Evolutionary conservation across 2,888 invertebrate genomes (phyloP).

Genomic region (Pseudococcus viburni): DNA sequence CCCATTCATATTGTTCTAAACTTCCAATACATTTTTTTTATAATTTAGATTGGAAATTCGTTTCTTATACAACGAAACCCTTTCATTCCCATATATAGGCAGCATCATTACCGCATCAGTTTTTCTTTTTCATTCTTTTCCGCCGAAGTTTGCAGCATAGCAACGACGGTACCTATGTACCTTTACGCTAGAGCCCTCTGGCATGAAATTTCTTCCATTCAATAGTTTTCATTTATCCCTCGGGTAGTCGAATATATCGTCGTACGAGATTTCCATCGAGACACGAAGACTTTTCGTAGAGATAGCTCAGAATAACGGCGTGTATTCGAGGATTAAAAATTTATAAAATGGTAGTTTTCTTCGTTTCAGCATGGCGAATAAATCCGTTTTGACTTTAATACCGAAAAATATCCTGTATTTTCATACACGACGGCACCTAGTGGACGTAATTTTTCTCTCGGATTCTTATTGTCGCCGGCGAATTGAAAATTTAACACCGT

Average conservation of each 20-base stretch:
- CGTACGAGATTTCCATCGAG: slow-evolving; percentile 33
- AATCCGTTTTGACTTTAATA: slow-evolving; percentile 47
- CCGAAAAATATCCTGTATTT: slow-evolving; percentile 37
- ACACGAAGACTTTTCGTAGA: neutral
- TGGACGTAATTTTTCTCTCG: slow-evolving; percentile 46
- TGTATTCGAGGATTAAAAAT: slow-evolving; percentile 38
- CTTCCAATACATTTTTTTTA: too few relatives aligned
- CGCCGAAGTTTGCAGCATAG: too few relatives aligned
- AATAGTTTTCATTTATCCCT: slow-evolving; percentile 47
- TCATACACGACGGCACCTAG: slow-evolving; percentile 14
- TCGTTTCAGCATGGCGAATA: slow-evolving; percentile 14
- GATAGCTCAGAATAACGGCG: neutral
- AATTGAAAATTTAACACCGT: slow-evolving; percentile 31
- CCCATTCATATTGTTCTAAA: too few relatives aligned
- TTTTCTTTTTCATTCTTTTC: too few relatives aligned
- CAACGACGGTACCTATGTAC: too few relatives aligned
- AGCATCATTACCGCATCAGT: too few relatives aligned
- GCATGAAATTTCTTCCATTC: neutral
- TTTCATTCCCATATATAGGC: too few relatives aligned
- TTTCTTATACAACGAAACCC: too few relatives aligned
- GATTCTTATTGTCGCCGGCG: neutral
- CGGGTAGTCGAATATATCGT: slow-evolving; percentile 16
- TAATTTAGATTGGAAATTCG: too few relatives aligned
- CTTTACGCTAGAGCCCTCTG: too few relatives aligned
- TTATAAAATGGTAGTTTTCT: slow-evolving; percentile 39